A percentile compares a stretch with the other conserved stretches of the same genome.
phyloP scores from a whole-genome alignment of 2,888 invertebrate genomes.

The Incurvaria masculella region DNA sequence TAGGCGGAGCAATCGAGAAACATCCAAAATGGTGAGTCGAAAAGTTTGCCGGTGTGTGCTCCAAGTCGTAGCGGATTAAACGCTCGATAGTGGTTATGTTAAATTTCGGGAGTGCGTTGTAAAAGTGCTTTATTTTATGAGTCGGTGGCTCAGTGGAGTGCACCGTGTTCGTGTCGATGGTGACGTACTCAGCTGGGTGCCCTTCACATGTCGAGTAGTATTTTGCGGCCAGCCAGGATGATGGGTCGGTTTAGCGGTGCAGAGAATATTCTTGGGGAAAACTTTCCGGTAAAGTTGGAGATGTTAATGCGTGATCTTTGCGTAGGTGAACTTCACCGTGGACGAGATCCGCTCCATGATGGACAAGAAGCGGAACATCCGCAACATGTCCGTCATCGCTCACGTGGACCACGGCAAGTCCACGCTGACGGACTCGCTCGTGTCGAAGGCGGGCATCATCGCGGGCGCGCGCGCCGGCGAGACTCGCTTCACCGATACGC shows the following conservation, averaged over 20 bases:
- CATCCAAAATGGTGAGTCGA: conserved; percentile 79
- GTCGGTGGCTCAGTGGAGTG: background rate
- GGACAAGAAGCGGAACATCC: conserved; percentile 99
- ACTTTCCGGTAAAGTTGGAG: conserved; percentile 18
- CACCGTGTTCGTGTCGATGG: background rate
- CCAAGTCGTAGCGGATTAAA: conserved; percentile 28
- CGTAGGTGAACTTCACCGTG: conserved; percentile 99
- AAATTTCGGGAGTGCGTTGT: conserved; percentile 34
- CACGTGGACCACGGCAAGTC: conserved; percentile 99
- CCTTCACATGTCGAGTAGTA: background rate
- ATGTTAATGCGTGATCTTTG: conserved; percentile 39
- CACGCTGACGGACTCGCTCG: conserved; percentile 98
- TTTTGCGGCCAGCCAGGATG: too few species aligned
- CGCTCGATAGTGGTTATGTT: conserved; percentile 24
- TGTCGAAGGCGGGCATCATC: conserved; percentile 99
- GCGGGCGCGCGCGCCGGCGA: conserved; percentile 98
- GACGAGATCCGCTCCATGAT: conserved; percentile 99
- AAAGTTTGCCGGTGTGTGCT: conserved; percentile 28
- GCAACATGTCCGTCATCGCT: conserved; percentile 99
- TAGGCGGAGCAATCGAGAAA: conserved; percentile 72
- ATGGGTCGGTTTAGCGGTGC: background rate
- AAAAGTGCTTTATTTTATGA: conserved; percentile 21
- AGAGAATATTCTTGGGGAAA: background rate
- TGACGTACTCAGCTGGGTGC: background rate
- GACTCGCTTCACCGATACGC: conserved; percentile 98